Conservation (phyloP, 2,113 vertebrate genomes). For the Columba janthina region DNA sequence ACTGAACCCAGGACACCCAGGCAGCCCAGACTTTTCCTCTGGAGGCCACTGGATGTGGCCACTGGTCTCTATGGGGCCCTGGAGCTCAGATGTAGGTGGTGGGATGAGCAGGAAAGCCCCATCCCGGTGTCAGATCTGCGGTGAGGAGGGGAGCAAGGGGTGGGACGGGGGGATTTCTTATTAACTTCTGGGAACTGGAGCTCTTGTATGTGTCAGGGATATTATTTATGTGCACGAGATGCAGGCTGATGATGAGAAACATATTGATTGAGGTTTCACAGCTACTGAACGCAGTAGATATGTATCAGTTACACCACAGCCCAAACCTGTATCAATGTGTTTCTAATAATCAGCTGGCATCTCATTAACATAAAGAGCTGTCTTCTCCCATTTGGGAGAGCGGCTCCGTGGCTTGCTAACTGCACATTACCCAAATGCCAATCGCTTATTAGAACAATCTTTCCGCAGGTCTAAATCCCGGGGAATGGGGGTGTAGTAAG, state of each 20-base stretch:
- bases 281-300: slow-evolving; percentile 61
- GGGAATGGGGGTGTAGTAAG: slow-evolving; percentile 4
- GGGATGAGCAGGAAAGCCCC: background rate
- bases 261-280: slow-evolving; percentile 73
- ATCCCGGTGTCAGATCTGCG: accelerated
- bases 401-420: slow-evolving; percentile 23
- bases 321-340: slow-evolving; percentile 73
- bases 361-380: slow-evolving; percentile 74
- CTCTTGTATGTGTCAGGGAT: background rate
- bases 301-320: slow-evolving; percentile 63
- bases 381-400: slow-evolving; percentile 57
- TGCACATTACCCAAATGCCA: slow-evolving; percentile 34
- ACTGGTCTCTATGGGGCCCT: accelerated
- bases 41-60: background rate
- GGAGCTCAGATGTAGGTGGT: background rate
- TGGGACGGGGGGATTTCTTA: background rate
- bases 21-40: background rate
- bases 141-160: background rate
- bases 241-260: slow-evolving; percentile 62
- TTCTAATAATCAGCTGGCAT: slow-evolving; percentile 77
- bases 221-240: slow-evolving; percentile 45
- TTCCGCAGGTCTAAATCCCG: background rate
- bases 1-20: accelerated
- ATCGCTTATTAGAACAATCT: background rate
- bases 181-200: background rate